Percentiles rank a stretch among this genome's conserved stretches.
Conservation (phyloP, 2,797 vertebrate genomes). For the Syngnathus acus region DNA sequence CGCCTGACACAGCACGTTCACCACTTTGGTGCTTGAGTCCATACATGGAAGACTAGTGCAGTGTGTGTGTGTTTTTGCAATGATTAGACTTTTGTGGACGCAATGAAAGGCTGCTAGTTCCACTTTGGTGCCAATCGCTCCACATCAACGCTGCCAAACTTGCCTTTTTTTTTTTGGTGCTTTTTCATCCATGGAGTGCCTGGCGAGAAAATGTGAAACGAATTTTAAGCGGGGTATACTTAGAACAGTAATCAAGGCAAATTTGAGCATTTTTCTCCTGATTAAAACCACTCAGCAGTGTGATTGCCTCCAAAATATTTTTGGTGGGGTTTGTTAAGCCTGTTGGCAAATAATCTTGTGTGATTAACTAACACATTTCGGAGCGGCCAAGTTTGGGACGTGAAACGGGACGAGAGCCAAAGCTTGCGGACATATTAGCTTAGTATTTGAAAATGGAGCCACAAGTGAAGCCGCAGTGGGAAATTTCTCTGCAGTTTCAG, state of each 20-base stretch:
- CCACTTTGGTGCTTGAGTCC: not conserved
- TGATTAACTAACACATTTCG: not conserved
- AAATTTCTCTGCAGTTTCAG: no score
- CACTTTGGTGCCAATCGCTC: slow-evolving; percentile 27
- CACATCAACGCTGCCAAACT: slow-evolving; percentile 36
- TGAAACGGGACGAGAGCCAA: not conserved
- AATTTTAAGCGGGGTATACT: slow-evolving; percentile 34
- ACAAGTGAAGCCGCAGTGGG: no score
- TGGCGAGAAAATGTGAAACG: slow-evolving; percentile 47
- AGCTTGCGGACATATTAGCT: not conserved
- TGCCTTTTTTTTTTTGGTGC: slow-evolving; percentile 30
- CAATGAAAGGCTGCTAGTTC: slow-evolving; percentile 24
- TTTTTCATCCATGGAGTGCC: slow-evolving; percentile 32
- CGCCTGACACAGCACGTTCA: slow-evolving; percentile 26
- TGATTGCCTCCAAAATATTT: not conserved
- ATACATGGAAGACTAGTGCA: not conserved
- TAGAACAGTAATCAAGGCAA: not conserved
- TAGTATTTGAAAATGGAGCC: no score
- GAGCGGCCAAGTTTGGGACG: no score
- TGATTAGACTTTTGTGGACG: slow-evolving; percentile 19
- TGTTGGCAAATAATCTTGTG: not conserved
- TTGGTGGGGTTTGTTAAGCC: not conserved
- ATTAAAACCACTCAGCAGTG: not conserved
- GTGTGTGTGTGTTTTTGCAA: not conserved
- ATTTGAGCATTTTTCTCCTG: not conserved